Conservation (phyloP, 1,140 invertebrate genomes). For the Sipha flava region DNA sequence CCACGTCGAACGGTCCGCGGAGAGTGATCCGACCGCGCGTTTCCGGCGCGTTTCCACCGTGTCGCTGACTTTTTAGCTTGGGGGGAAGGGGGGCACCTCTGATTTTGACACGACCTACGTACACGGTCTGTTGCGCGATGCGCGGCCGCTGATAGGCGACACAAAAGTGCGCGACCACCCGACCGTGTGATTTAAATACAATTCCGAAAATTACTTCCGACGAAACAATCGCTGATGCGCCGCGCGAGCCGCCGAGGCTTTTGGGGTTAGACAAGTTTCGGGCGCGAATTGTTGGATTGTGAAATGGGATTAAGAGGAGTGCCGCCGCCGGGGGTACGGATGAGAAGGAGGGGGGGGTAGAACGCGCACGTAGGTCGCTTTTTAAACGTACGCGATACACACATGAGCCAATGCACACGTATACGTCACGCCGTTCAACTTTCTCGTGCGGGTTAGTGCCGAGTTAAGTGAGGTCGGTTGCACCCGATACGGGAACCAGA, state of each 20-base stretch:
- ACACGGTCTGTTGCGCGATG: not conserved
- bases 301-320: conserved; percentile 17
- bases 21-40: too few relatives aligned
- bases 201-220: conserved; percentile 30
- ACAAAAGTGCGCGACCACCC: conserved; percentile 12
- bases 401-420: not conserved
- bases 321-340: not conserved
- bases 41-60: too few relatives aligned
- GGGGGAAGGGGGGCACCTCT: not conserved
- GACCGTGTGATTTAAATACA: conserved; percentile 29
- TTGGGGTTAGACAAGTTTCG: conserved; percentile 19
- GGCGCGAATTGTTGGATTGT: conserved; percentile 28
- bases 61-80: too few relatives aligned
- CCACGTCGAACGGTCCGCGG: too few relatives aligned
- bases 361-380: conserved; percentile 2
- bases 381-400: conserved; percentile 2
- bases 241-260: conserved; percentile 8
- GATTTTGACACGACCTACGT: not conserved
- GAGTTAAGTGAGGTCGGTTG: conserved; percentile 21
- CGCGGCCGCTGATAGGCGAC: not conserved
- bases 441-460: conserved; percentile 23
- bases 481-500: conserved; percentile 7
- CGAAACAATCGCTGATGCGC: conserved; percentile 26
- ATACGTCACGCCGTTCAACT: not conserved
- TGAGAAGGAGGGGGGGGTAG: not conserved